phyloP scores from a whole-genome alignment of 2,797 vertebrate species.

The Novumbra hubbsi region DNA sequence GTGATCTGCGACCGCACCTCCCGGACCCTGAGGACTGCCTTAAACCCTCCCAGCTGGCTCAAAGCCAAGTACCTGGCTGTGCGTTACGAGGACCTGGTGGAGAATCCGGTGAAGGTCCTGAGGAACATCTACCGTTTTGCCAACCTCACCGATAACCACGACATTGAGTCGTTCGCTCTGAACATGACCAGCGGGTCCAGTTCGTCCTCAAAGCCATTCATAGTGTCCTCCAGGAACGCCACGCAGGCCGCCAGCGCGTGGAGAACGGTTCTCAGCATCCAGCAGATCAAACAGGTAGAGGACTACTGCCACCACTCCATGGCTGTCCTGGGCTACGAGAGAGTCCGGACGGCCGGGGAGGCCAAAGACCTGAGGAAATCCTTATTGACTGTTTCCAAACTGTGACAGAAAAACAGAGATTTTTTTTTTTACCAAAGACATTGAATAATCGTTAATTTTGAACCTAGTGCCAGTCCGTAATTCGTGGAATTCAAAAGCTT shows the following conservation, averaged over 20 bases:
- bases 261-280: conserved; percentile 93
- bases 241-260: conserved; percentile 94
- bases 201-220: conserved; percentile 95
- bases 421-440: conserved; percentile 65
- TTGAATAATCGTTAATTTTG: conserved; percentile 59
- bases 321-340: conserved; percentile 90
- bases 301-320: conserved; percentile 96
- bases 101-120: conserved; percentile 88
- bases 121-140: conserved; percentile 88
- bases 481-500: conserved; percentile 71
- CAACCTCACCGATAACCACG: conserved; percentile 87
- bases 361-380: conserved; percentile 94
- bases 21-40: conserved; percentile 88
- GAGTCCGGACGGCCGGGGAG: conserved; percentile 85
- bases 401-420: conserved; percentile 61
- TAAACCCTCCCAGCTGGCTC: conserved; percentile 90
- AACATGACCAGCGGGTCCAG: conserved; percentile 97
- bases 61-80: conserved; percentile 93
- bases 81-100: conserved; percentile 96
- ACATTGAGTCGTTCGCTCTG: conserved; percentile 91
- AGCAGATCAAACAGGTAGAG: conserved; percentile 98
- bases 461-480: conserved; percentile 66
- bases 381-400: conserved; percentile 85
- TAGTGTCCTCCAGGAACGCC: conserved; percentile 93
- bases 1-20: conserved; percentile 95